phyloP scores from a whole-genome alignment of 2,113 vertebrate genomes.

The Myotis yumanensis region DNA sequence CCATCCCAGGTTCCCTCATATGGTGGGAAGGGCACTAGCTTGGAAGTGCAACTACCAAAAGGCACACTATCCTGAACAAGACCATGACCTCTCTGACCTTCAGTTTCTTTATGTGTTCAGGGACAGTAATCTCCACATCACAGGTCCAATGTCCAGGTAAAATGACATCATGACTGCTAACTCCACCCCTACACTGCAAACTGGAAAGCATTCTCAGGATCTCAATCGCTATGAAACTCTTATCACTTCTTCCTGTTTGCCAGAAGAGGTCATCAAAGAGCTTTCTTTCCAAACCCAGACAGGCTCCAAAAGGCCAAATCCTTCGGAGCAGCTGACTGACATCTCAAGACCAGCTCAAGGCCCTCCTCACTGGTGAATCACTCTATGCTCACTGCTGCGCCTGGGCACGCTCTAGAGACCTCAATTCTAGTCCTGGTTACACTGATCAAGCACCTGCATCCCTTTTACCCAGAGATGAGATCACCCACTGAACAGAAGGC shows the following conservation, averaged over 20 bases:
- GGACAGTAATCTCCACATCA: background rate
- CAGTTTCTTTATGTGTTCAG: background rate
- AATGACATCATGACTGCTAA: background rate
- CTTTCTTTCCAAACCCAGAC: background rate
- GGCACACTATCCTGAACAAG: background rate
- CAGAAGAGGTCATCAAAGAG: slow-evolving; percentile 28
- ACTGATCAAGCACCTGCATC: background rate
- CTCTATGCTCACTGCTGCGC: background rate
- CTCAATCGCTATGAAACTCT: background rate
- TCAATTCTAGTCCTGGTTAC: background rate
- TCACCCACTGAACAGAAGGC: background rate
- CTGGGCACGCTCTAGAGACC: background rate
- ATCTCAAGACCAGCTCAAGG: background rate
- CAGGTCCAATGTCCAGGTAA: background rate
- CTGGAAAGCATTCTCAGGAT: background rate
- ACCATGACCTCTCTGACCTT: background rate
- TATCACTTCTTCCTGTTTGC: background rate
- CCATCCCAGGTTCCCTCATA: background rate
- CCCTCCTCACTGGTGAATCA: background rate
- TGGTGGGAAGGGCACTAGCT: background rate
- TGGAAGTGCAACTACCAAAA: background rate
- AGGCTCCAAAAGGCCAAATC: background rate
- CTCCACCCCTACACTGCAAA: background rate
- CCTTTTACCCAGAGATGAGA: background rate
- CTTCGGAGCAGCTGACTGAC: background rate